Evolutionary conservation across 2,888 invertebrate genomes (phyloP).

Genomic region (Polyommatus icarus): DNA sequence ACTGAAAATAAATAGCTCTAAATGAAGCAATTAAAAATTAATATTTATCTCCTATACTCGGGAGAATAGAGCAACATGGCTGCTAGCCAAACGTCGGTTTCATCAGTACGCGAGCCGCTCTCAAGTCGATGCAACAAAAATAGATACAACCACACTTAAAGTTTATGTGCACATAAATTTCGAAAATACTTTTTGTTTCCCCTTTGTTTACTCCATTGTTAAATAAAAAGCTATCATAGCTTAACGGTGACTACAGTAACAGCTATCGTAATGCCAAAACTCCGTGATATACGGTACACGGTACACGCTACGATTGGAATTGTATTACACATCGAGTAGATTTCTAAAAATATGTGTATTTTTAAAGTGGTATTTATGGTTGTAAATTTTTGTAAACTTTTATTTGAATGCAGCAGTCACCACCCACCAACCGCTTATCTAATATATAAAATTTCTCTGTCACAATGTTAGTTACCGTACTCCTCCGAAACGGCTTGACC

Average conservation of each 20-base stretch:
- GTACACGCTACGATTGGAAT: conserved; percentile 21
- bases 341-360: not conserved
- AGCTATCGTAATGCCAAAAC: conserved; percentile 31
- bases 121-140: conserved; percentile 27
- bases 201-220: conserved; percentile 44
- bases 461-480: too few relatives aligned
- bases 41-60: conserved; percentile 19
- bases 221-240: conserved; percentile 32
- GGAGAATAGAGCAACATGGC: conserved; percentile 32
- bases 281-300: conserved; percentile 27
- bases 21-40: conserved; percentile 21
- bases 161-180: conserved; percentile 30
- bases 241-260: conserved; percentile 29
- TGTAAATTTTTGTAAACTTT: not conserved
- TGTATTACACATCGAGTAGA: conserved; percentile 3
- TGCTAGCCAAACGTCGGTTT: conserved; percentile 34
- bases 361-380: not conserved
- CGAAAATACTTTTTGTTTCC: conserved; percentile 32
- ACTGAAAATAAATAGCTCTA: conserved; percentile 21
- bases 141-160: conserved; percentile 30
- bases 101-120: conserved; percentile 32
- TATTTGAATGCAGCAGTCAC: not conserved
- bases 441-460: too few relatives aligned
- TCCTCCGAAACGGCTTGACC: too few relatives aligned
- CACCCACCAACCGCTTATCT: not conserved